Conservation (phyloP, 1,140 invertebrate genomes). For the Drosophila mauritiana region DNA sequence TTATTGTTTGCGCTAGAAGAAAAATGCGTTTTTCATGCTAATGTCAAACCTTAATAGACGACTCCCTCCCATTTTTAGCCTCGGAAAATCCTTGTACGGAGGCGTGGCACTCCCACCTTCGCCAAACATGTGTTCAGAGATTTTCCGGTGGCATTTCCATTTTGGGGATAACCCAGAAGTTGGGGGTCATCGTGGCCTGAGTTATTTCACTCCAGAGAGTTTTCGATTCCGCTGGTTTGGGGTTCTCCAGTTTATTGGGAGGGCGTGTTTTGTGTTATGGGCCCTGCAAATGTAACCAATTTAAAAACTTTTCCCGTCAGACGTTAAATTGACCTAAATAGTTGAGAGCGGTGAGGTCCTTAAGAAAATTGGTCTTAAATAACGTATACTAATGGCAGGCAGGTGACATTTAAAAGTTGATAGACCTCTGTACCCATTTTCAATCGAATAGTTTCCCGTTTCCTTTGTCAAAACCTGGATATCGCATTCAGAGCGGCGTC, state of each 20-base stretch:
- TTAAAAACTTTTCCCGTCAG: conserved; percentile 12
- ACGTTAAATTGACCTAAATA: conserved; percentile 21
- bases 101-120: conserved; percentile 16
- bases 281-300: conserved; percentile 6
- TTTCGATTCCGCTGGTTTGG: conserved; percentile 31
- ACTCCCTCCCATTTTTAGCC: conserved; percentile 11
- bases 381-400: neutral
- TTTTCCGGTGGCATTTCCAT: conserved; percentile 62
- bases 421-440: no score
- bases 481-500: neutral
- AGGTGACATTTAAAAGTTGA: neutral
- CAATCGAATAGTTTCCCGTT: neutral
- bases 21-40: conserved; percentile 79
- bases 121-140: conserved; percentile 60
- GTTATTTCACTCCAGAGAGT: conserved; percentile 69
- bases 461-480: neutral
- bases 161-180: conserved; percentile 39
- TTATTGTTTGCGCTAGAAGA: conserved; percentile 55
- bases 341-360: neutral
- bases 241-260: conserved; percentile 8
- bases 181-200: conserved; percentile 33
- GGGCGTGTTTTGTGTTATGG: conserved; percentile 9
- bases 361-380: neutral
- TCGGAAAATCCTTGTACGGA: conserved; percentile 7
- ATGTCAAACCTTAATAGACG: conserved; percentile 75